Evolutionary conservation across 2,888 invertebrate species (phyloP).

Genomic region (Zonitis immaculata): DNA sequence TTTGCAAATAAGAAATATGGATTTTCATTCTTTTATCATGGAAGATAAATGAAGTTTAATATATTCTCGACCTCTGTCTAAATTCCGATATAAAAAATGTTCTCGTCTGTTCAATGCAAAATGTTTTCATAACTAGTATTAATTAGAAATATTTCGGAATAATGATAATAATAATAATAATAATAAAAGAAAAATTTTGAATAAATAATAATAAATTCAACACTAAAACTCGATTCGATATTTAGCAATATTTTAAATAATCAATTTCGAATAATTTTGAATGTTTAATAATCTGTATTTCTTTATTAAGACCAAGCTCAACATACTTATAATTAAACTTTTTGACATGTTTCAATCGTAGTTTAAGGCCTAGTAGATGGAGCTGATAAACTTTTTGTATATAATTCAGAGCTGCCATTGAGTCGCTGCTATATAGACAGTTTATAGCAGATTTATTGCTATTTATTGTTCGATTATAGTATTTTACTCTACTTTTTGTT

Average conservation of each 20-base stretch:
- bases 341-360: not conserved
- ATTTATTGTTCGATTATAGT: no score
- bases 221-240: no score
- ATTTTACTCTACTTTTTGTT: no score
- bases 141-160: constrained; percentile 9
- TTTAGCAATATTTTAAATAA: no score
- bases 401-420: constrained; percentile 19
- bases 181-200: no score
- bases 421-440: constrained; percentile 18
- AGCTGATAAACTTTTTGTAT: constrained; percentile 15
- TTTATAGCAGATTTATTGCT: constrained; percentile 11
- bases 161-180: not conserved
- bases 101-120: not conserved
- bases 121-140: constrained; percentile 4
- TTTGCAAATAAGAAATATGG: constrained; percentile 20
- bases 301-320: no score
- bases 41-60: constrained; percentile 21
- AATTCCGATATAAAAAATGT: constrained; percentile 8
- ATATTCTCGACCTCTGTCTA: constrained; percentile 14
- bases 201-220: no score
- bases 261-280: no score
- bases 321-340: not conserved
- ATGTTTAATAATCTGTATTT: no score
- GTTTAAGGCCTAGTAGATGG: no score
- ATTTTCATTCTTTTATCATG: constrained; percentile 18